These are phyloP conservation scores for Atrina japonica DNA, from an alignment of 2,888 invertebrate species.

Conservation along the genomic window DNA sequence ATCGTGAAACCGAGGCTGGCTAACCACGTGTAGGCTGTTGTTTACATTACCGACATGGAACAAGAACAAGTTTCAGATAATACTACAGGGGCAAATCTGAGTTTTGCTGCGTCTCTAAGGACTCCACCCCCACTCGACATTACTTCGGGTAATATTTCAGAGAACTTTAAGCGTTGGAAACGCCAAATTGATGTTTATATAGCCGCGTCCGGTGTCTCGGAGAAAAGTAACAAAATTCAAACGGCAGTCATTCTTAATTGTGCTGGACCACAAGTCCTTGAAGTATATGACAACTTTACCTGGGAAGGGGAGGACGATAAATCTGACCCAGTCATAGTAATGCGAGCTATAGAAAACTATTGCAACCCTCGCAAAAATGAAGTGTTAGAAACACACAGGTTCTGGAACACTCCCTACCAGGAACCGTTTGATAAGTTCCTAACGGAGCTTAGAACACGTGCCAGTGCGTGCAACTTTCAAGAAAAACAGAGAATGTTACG, in stretches of 20 bases:
- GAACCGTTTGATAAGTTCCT: conserved; percentile 33
- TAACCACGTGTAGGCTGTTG: too few species aligned
- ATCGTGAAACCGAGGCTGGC: too few species aligned
- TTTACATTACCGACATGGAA: too few species aligned
- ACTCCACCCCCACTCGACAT: conserved; percentile 22
- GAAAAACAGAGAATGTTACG: conserved; percentile 25
- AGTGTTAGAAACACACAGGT: conserved; percentile 22
- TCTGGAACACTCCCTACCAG: conserved; percentile 21
- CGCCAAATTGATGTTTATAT: conserved; percentile 21
- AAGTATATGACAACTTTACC: too few species aligned
- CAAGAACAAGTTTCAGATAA: too few species aligned
- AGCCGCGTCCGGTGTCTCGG: background rate
- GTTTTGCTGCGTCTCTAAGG: too few species aligned
- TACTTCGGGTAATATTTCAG: too few species aligned
- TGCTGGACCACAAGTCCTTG: conserved; percentile 16
- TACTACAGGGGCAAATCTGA: too few species aligned
- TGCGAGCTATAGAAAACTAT: conserved; percentile 22
- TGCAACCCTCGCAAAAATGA: conserved; percentile 28
- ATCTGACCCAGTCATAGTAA: conserved; percentile 7
- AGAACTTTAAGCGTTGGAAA: too few species aligned
- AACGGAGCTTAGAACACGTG: conserved; percentile 21
- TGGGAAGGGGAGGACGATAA: background rate
- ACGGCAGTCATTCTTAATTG: too few species aligned
- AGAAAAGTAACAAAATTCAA: conserved; percentile 11
- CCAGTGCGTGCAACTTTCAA: conserved; percentile 26